Evolutionary conservation across 1,140 invertebrate species (phyloP).

Genomic region (Aphis craccivora): DNA sequence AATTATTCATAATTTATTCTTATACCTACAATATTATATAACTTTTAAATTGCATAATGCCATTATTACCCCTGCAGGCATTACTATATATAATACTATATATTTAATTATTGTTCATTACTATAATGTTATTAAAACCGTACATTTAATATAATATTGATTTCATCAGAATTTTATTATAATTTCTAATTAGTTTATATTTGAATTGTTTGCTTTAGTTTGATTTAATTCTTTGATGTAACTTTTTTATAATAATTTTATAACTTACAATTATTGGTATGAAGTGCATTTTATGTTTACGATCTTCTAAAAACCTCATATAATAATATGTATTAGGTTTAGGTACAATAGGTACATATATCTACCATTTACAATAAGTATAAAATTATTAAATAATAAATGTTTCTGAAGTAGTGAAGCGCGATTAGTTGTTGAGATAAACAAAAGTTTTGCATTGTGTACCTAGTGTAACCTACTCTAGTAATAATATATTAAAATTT

Average conservation of each 20-base stretch:
- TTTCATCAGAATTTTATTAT: too few relatives aligned
- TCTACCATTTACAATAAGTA: background rate
- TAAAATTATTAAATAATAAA: background rate
- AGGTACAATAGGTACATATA: too few relatives aligned
- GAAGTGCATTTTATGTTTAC: background rate
- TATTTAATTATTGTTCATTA: too few relatives aligned
- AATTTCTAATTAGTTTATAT: too few relatives aligned
- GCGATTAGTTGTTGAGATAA: background rate
- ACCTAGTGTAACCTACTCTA: background rate
- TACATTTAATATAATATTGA: too few relatives aligned
- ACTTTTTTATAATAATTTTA: background rate
- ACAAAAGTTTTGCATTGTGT: background rate
- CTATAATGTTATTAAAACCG: too few relatives aligned
- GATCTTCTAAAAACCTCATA: background rate
- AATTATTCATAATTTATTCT: too few relatives aligned
- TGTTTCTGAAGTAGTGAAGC: background rate
- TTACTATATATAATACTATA: too few relatives aligned
- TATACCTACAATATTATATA: too few relatives aligned
- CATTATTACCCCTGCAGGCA: too few relatives aligned
- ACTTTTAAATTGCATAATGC: too few relatives aligned
- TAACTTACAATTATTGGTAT: background rate
- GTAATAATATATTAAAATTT: background rate
- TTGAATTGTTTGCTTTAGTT: background rate
- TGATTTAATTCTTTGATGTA: background rate
- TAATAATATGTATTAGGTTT: background rate